Evolutionary conservation across 2,888 invertebrate genomes (phyloP), one percentile per base, ranked within the genome.

Genomic region (Nemotelus pantherinus): DNA sequence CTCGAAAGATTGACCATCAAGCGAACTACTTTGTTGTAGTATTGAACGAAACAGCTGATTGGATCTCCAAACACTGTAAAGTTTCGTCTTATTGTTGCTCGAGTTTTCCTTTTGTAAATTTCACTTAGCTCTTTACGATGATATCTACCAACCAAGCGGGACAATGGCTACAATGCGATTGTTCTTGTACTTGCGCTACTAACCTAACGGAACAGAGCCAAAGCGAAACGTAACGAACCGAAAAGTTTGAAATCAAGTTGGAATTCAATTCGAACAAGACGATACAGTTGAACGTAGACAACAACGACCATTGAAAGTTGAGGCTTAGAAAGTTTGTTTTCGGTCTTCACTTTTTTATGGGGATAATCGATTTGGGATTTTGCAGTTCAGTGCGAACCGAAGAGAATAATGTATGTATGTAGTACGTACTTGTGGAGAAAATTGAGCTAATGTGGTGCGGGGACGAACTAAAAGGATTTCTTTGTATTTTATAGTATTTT

Each of bases 31-130:
- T 25, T 25, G 25, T 25, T 25, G 25, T 25, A 25, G 25, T 25
- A 25, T 63, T 47, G 47, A 60, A 76, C 45, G 55, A 76, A 76
- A 65, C 55, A 25, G 25, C 55, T 65, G 76, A 76, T 76, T 65
- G 64, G 76, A 50, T 67, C 25, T 25, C 63, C 67, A 65, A 76
- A 76, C 53, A 68, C 72, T 60, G 75, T 79, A 79, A 79, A 79
- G 72, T 76, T 79, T 48, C 47, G 44, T 47, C 41, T 60, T 67
- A 65, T 79, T 79, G 78, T 79, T 76, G 50, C 25, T 57, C 25
- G 77, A 74, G 77, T 78, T 78, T 74, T 67, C 77, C 78, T 72
- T 74, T 79, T 55, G 65, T 68, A 76, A 76, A 79, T 72, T 79
- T 79, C 77, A 68, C 74, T 79, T 79, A 79, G 77, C 78, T 79